phyloP scores from a whole-genome alignment of 2,113 vertebrate species.

The Symphodus melops region DNA sequence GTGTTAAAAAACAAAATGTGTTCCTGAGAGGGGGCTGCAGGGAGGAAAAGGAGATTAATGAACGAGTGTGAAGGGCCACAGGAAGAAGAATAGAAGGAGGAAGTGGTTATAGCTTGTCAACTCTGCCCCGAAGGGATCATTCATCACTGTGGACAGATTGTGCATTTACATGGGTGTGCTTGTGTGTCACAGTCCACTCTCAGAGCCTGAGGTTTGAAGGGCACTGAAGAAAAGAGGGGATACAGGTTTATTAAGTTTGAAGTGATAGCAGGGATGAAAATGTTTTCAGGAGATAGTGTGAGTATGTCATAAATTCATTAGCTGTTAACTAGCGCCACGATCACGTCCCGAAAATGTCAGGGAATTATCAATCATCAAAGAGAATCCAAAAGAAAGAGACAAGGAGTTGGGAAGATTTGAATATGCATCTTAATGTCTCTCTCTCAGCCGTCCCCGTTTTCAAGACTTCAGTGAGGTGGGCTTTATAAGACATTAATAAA shows the following conservation, averaged over 20 bases:
- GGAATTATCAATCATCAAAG: constrained; percentile 9
- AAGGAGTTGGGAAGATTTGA: constrained; percentile 25
- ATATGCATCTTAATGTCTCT: constrained; percentile 25
- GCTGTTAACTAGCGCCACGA: constrained; percentile 8
- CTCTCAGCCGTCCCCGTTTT: constrained; percentile 20
- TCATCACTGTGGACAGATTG: constrained; percentile 71
- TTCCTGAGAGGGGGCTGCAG: constrained; percentile 48
- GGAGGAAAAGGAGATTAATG: constrained; percentile 74
- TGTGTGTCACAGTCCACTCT: constrained; percentile 48
- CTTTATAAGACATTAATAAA: constrained; percentile 38
- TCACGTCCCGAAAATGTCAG: constrained; percentile 37
- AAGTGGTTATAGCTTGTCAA: constrained; percentile 77
- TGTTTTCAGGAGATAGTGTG: constrained; percentile 15
- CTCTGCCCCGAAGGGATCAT: constrained; percentile 72
- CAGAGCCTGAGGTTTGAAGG: constrained; percentile 43
- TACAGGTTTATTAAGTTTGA: constrained; percentile 36
- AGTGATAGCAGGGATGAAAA: constrained; percentile 40
- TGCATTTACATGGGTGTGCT: constrained; percentile 19
- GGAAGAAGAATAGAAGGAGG: constrained; percentile 75
- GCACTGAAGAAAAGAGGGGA: constrained; percentile 24
- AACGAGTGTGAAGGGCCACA: constrained; percentile 75
- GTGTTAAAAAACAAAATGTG: constrained; percentile 57
- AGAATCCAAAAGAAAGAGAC: constrained; percentile 34
- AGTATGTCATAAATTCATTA: constrained; percentile 19
- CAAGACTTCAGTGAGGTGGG: constrained; percentile 24